These are phyloP conservation scores for Neria commutata DNA, from an alignment of 2,888 invertebrate species.

Conservation along the genomic window DNA sequence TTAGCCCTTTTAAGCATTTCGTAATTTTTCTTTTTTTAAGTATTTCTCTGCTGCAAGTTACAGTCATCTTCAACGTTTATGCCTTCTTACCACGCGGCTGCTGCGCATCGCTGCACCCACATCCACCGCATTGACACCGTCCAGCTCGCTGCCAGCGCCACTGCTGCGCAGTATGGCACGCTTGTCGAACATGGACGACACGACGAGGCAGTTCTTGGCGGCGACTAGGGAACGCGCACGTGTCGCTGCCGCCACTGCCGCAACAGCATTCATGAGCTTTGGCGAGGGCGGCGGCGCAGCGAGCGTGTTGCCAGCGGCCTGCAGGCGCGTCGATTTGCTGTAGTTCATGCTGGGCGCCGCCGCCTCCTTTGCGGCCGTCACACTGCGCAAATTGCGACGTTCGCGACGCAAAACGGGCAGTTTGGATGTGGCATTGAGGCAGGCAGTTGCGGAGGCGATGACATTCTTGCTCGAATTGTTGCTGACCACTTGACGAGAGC, in stretches of 20 bases:
- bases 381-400: slow-evolving; percentile 33
- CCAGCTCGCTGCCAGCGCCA: slow-evolving; percentile 6
- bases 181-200: slow-evolving; percentile 10
- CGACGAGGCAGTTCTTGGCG: slow-evolving; percentile 30
- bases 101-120: background rate
- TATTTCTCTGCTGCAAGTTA: too few species aligned
- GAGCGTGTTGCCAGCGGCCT: slow-evolving; percentile 38
- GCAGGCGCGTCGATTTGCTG: slow-evolving; percentile 15
- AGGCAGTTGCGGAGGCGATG: background rate
- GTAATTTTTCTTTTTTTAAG: too few species aligned
- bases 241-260: slow-evolving; percentile 44
- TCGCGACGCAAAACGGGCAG: slow-evolving; percentile 15
- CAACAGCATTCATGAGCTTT: slow-evolving; percentile 44
- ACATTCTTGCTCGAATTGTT: background rate
- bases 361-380: slow-evolving; percentile 24
- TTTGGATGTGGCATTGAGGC: too few species aligned
- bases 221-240: slow-evolving; percentile 31
- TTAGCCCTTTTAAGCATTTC: too few species aligned
- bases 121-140: slow-evolving; percentile 18
- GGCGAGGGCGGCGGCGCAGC: slow-evolving; percentile 51
- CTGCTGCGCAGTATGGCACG: background rate
- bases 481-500: slow-evolving; percentile 25
- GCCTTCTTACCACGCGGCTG: background rate
- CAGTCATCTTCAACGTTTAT: too few species aligned
- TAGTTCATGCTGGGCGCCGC: background rate